Evolutionary conservation across 2,888 invertebrate species (phyloP), one percentile per base, ranked within the genome.

Genomic region (Eurois occulta): DNA sequence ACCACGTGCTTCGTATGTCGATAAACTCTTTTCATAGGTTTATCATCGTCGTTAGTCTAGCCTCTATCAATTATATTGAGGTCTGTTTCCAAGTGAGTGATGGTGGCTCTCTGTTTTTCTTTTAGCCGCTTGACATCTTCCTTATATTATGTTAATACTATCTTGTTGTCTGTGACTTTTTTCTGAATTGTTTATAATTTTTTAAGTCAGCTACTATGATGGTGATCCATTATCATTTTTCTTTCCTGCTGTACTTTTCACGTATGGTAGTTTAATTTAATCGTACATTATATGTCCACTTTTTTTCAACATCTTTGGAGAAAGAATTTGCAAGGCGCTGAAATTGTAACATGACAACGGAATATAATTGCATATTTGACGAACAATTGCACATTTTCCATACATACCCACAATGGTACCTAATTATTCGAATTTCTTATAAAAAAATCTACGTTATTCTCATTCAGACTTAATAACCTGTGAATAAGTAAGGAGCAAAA

Each of bases 1-100:
- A 81, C 86, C 89, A 89, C 89, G 90, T 89, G 90, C 70, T 81
- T 62, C 69, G 28, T 76, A 77, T 72, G 80, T 76, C 81, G 79
- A 84, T 81, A 79, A 81, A 72, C 77, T 87, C 68, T 83, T 81
- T 41, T 69, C 66, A 72, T 77, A 73, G 60, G 58, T 73, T 35
- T 71, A n/a, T 64, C 35, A 66, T 65, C 18, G 46, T 46, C 38
- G 18, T 77, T 60, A 46, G 48, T n/a, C 16, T 41, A 69, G 32
- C 48, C 32, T 66, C 52, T 69, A 32, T 32, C 18, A 38, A 46
- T 52, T 21, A 66, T 28, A 41, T 28, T 60, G 58, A 16, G 32
- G 60, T 32, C 18, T 32, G 35, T 62, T 75, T 66, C 0, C 24
- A 43, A 10, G 3, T 28, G 16, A 24, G 16, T 64, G 18, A 13